Evolutionary conservation across 1,140 invertebrate species (phyloP).

Genomic region (Papilio polyxenes): DNA sequence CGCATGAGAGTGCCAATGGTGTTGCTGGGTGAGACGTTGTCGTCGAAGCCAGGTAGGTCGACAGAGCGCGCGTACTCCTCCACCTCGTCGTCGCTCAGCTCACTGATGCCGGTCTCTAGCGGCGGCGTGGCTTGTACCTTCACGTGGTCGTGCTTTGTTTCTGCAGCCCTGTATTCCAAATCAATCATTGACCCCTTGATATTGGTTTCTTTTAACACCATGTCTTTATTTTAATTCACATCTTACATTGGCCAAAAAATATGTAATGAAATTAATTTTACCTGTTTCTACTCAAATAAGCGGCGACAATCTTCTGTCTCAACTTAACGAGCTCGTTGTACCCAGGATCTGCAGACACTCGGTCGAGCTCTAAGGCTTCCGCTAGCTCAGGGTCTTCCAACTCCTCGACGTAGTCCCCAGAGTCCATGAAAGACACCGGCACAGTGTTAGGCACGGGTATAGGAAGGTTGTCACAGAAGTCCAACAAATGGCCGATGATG

Average conservation of each 20-base stretch:
- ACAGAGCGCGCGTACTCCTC: slow-evolving; percentile 88
- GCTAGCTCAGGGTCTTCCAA: slow-evolving; percentile 58
- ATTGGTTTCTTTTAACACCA: background rate
- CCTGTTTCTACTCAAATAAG: slow-evolving; percentile 76
- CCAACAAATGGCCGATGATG: slow-evolving; percentile 84
- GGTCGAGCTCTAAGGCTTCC: slow-evolving; percentile 59
- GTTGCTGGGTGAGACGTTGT: slow-evolving; percentile 90
- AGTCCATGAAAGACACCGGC: slow-evolving; percentile 75
- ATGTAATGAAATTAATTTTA: slow-evolving; percentile 51
- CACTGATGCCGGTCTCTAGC: slow-evolving; percentile 82
- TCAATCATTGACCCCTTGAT: background rate
- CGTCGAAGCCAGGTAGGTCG: slow-evolving; percentile 91
- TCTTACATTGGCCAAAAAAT: too few species aligned
- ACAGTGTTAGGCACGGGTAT: slow-evolving; percentile 78
- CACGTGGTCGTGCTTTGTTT: slow-evolving; percentile 53
- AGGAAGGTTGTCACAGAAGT: slow-evolving; percentile 87
- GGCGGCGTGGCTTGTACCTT: slow-evolving; percentile 58
- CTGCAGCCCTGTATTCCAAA: slow-evolving; percentile 51
- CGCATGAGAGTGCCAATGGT: slow-evolving; percentile 86
- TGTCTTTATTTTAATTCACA: too few species aligned
- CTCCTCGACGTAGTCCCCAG: slow-evolving; percentile 67
- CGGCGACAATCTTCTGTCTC: slow-evolving; percentile 75
- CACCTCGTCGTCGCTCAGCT: slow-evolving; percentile 88
- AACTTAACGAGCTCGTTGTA: slow-evolving; percentile 70
- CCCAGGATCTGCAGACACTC: slow-evolving; percentile 67